Percentiles rank a stretch among this genome's conserved stretches.
These are phyloP conservation scores for Melipona beecheii DNA, from an alignment of 2,888 invertebrate species.

Conservation along the genomic window DNA sequence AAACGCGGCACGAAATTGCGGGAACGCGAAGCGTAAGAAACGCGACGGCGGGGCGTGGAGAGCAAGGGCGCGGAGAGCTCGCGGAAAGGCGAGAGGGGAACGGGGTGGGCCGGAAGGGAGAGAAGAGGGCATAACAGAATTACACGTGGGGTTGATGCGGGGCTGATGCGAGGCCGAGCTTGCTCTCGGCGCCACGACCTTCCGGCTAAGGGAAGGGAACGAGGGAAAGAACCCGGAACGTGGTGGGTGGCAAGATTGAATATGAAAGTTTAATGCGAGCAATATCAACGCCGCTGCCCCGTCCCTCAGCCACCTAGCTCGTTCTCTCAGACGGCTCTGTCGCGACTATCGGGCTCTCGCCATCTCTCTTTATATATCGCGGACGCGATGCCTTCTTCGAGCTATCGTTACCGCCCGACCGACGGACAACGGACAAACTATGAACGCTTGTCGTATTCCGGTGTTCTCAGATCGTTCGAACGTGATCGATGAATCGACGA, in stretches of 20 bases:
- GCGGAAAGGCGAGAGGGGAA: background rate
- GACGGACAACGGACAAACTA: conserved; percentile 3
- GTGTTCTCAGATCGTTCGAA: background rate
- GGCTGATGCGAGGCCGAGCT: conserved; percentile 76
- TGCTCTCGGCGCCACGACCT: conserved; percentile 64
- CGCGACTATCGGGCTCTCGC: conserved; percentile 72
- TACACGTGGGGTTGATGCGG: conserved; percentile 76
- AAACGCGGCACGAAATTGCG: conserved; percentile 59
- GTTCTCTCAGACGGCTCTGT: conserved; percentile 73
- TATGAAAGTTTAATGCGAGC: conserved; percentile 90
- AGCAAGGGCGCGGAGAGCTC: conserved; percentile 53
- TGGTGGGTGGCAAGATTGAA: conserved; percentile 88
- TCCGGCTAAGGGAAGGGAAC: conserved; percentile 50
- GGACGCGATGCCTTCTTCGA: conserved; percentile 45
- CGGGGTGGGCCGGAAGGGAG: conserved; percentile 44
- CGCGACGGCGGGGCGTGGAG: conserved; percentile 37
- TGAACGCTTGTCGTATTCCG: background rate
- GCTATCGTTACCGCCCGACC: conserved; percentile 29
- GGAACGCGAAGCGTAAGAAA: conserved; percentile 52
- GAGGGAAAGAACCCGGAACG: conserved; percentile 68
- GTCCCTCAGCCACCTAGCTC: conserved; percentile 71
- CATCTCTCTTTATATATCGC: conserved; percentile 70
- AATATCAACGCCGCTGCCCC: conserved; percentile 80
- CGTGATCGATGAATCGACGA: background rate
- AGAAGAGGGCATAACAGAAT: conserved; percentile 80